Base-by-base conservation (phyloP, 1,140 invertebrate genomes). In the Ostrea edulis region DNA sequence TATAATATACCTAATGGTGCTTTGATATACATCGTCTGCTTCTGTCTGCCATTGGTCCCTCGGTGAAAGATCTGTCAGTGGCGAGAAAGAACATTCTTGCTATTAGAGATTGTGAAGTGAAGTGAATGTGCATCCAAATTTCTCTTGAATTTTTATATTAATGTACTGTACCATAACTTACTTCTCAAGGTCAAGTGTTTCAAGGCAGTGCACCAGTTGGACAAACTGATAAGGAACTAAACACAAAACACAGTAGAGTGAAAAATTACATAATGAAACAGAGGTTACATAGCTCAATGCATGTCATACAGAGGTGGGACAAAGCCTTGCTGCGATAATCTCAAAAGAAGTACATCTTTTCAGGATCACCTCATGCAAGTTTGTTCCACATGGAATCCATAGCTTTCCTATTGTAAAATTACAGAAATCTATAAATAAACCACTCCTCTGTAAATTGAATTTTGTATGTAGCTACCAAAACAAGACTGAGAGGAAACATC, bases 211-310 rank as follows among this genome's bases (percentile, higher is more conserved):
- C 82, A 83, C 82, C 92, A 93, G 29, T 89, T 87, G 5, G 92
- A 92, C 44, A 92, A 83, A n/a, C 89, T 92, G 44, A 88, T 71
- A 25, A 93, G 68, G 88, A 90, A 92, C 92, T 93, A 91, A 84
- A 88, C 89, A 11, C 11, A n/a, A 20, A 14, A 58, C 14, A 55
- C 14, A 11, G 12, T 20, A 20, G 8, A 20, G n/a, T 62, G n/a
- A 7, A 62, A 20, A n/a, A 62, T 20, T 17, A 12, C 55, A 58
- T 17, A 62, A 20, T 62, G 7, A 20, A 20, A 62, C n/a, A n/a
- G 11, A 20, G n/a, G 55, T 62, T n/a, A 62, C 20, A 62, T 62
- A n/a, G 20, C 17, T 62, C 55, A 62, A 55, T 55, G 9, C 0
- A 62, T 20, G 20, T 11, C 9, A 55, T 44, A 1, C 5, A 44